Base-by-base conservation (phyloP, 1,140 invertebrate genomes). In the Lucilia cuprina region DNA sequence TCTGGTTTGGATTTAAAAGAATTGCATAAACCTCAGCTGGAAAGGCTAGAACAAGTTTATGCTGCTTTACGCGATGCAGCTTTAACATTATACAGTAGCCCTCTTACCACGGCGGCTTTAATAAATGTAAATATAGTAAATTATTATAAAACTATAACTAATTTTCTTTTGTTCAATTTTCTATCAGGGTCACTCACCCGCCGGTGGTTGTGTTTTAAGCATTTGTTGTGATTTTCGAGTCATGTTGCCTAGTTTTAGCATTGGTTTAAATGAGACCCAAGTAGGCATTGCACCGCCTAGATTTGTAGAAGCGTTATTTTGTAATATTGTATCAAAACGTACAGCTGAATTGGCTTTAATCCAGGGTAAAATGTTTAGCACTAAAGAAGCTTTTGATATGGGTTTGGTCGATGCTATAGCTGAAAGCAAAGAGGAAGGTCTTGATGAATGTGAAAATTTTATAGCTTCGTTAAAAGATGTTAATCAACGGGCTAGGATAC, bases 1-100 rank as follows among this genome's bases (percentile, higher is more conserved):
- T 96, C 93, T 84, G 96, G 96, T 21, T 90, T 97, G 25, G 96
- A 97, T 87, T 95, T 97, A 19, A 93, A 94, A 91, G 96, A 97
- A 92, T 95, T 97, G 94, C 96, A 96, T 87, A 94, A 96, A 90
- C 93, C 95, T 0, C 93, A 96, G 83, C 85, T 92, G 30, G 93
- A 95, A 74, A 92, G 95, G 87, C 89, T 94, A 2, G 92, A 92
- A 85, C 88, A 93, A 84, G 97, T 96, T 88, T 97, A 96, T 96
- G 91, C 90, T 10, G 19, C 84, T 21, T 80, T 85, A 19, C 84
- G 83, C 14, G 77, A 85, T 83, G 19, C 35, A 2, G 83, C 82
- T 82, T 34, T 35, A 4, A 35, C 74, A 17, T 60, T 83, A 8
- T 85, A 60, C 47, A 19, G 70, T 1, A 74, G 50, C 8, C 19